A percentile compares a stretch with the other conserved stretches of the same genome.
These are phyloP conservation scores for Tauraco hartlaubi DNA, from an alignment of 2,797 vertebrate genomes.

Conservation along the genomic window DNA sequence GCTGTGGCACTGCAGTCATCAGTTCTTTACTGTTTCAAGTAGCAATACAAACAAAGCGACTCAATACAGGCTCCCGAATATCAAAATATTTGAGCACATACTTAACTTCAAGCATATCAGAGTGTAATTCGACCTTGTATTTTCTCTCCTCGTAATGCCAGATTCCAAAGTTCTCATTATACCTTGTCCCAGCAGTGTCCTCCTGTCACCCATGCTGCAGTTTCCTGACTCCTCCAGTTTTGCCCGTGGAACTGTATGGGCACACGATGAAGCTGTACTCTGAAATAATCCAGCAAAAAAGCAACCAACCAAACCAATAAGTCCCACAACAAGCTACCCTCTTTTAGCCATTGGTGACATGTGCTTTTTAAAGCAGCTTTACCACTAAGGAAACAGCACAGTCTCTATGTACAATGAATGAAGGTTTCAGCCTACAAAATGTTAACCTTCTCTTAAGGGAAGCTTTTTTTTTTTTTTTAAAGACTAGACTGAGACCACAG, in stretches of 20 bases:
- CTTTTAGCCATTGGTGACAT: background rate
- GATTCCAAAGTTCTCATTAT: background rate
- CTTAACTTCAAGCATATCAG: background rate
- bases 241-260: background rate
- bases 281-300: background rate
- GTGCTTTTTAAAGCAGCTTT: background rate
- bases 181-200: background rate
- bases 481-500: background rate
- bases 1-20: background rate
- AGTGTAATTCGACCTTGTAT: background rate
- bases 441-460: background rate
- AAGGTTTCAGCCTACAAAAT: background rate
- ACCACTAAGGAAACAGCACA: background rate
- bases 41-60: background rate
- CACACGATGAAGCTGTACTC: background rate
- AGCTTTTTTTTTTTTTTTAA: background rate
- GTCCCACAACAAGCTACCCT: rapidly evolving
- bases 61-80: background rate
- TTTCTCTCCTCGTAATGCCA: background rate
- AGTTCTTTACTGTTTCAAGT: background rate
- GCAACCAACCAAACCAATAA: background rate
- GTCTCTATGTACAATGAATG: rapidly evolving
- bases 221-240: background rate
- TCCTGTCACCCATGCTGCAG: background rate
- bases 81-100: background rate